Evolutionary conservation across 2,113 vertebrate genomes (phyloP).

Genomic region (Myanophis thanlyinensis): DNA sequence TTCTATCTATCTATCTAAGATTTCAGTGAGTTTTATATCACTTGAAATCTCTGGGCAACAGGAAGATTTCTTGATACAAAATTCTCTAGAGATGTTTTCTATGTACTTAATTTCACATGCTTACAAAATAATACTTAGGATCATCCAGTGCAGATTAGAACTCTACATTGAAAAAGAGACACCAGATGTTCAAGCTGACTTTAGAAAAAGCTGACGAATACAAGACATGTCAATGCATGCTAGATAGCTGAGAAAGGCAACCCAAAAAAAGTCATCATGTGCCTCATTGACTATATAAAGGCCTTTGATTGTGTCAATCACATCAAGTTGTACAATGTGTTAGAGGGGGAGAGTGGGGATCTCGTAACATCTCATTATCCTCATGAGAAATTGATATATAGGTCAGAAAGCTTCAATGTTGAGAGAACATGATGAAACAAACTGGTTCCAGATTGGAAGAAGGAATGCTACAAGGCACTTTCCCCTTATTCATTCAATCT

Average conservation of each 20-base stretch:
- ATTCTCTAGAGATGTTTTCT: not conserved
- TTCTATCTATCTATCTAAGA: no score
- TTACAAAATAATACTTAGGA: not conserved
- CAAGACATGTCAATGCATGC: not conserved
- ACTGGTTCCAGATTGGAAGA: not conserved
- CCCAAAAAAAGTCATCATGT: not conserved
- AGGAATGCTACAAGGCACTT: not conserved
- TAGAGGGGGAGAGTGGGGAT: not conserved
- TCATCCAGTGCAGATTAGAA: not conserved
- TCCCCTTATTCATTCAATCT: not conserved
- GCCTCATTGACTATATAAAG: not conserved
- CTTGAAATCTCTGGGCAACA: not conserved
- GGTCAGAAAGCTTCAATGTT: not conserved
- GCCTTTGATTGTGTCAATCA: not conserved
- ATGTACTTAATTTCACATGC: not conserved
- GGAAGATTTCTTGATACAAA: not conserved
- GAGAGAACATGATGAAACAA: not conserved
- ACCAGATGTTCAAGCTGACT: not conserved
- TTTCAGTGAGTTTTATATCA: not conserved
- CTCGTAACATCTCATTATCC: not conserved
- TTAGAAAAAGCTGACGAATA: not conserved
- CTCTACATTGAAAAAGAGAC: not conserved
- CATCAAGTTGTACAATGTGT: not conserved
- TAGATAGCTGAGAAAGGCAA: not conserved
- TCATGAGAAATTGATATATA: not conserved